Conservation (phyloP, 2,113 vertebrate genomes). For the Aplodontia rufa region DNA sequence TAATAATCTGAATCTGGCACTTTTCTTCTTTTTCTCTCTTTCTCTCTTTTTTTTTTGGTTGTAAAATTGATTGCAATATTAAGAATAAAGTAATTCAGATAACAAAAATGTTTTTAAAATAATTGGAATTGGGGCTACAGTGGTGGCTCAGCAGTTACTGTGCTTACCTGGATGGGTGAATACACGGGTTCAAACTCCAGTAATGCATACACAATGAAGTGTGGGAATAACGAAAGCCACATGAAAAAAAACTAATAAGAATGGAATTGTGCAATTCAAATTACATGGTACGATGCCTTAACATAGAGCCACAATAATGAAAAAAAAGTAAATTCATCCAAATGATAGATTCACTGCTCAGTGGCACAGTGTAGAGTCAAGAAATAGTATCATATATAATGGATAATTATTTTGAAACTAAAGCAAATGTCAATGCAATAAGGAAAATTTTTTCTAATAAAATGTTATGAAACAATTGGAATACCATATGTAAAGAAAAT, state of each 20-base stretch:
- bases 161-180: no score
- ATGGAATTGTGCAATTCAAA: not conserved
- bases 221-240: no score
- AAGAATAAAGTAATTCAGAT: not conserved
- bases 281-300: not conserved
- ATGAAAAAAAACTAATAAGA: no score
- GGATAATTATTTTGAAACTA: not conserved
- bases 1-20: not conserved
- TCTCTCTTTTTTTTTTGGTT: not conserved
- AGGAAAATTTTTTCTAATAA: not conserved
- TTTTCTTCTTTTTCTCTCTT: no score
- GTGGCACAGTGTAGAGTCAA: not conserved
- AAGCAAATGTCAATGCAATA: not conserved
- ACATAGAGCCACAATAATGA: not conserved
- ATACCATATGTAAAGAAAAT: not conserved
- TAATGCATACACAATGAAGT: no score
- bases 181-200: no score
- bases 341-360: not conserved
- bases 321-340: not conserved
- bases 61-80: not conserved
- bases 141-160: no score
- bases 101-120: no score
- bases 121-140: no score
- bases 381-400: not conserved
- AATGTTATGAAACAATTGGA: no score